A percentile compares a stretch with the other conserved stretches of the same genome.
Evolutionary conservation across 2,797 vertebrate species (phyloP).

Genomic region (Diceros bicornis): DNA sequence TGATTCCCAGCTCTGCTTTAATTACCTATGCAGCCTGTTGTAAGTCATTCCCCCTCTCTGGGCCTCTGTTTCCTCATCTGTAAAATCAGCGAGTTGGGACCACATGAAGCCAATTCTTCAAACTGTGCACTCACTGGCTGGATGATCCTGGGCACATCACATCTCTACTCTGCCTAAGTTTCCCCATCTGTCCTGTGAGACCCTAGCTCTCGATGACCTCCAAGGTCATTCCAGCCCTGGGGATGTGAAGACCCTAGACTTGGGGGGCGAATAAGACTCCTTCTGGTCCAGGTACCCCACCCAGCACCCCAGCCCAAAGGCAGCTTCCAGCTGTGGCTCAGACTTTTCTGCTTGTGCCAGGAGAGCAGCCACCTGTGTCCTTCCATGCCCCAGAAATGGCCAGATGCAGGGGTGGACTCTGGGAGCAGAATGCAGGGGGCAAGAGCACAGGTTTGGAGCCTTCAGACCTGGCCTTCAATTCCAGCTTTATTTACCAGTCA

Average conservation of each 20-base stretch:
- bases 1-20: not conserved
- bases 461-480: not conserved
- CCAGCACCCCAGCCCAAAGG: not conserved
- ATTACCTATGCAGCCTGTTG: not conserved
- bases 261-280: not conserved
- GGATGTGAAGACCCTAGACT: not conserved
- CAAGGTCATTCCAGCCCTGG: not conserved
- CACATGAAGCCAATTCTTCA: not conserved
- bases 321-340: not conserved
- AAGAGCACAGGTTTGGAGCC: not conserved
- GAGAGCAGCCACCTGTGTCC: not conserved
- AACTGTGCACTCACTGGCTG: not conserved
- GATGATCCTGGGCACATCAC: not conserved
- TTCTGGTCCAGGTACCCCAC: fast-evolving
- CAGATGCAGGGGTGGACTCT: not conserved
- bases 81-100: not conserved
- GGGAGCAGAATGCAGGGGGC: not conserved
- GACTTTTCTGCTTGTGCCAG: not conserved
- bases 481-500: not conserved
- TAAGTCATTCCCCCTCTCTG: not conserved
- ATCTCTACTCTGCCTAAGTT: not conserved
- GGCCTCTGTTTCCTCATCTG: not conserved
- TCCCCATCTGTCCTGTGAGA: not conserved
- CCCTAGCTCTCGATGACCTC: not conserved
- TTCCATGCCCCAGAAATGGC: not conserved